phyloP scores from a whole-genome alignment of 64 coral and sea anemone genomes.

The Stichodactyla mertensii region DNA sequence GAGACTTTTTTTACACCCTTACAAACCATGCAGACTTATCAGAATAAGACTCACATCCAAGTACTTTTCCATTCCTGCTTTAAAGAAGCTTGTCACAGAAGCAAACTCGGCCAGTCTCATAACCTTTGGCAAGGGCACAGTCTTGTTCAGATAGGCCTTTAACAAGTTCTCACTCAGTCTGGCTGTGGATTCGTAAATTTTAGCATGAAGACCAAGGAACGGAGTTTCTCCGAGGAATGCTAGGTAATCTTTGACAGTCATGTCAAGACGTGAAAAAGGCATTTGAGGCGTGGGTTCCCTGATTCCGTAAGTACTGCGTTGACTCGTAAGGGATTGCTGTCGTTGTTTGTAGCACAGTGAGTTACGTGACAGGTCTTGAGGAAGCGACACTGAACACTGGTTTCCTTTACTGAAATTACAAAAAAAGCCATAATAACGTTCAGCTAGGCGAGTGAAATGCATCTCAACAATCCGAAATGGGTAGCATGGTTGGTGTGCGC shows the following conservation, averaged over 20 bases:
- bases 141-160: background rate
- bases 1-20: background rate
- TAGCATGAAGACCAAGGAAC: background rate
- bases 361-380: background rate
- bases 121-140: background rate
- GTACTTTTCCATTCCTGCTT: conserved; percentile 4
- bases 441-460: too few species aligned
- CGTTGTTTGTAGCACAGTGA: background rate
- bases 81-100: background rate
- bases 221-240: background rate
- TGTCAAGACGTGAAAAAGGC: background rate
- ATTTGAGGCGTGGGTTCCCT: background rate
- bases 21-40: background rate
- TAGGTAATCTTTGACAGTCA: background rate
- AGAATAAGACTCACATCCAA: background rate
- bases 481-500: too few species aligned
- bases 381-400: background rate
- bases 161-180: background rate
- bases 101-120: background rate
- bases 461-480: too few species aligned
- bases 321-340: background rate
- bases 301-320: background rate
- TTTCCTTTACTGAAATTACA: background rate
- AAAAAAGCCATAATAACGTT: too few species aligned
- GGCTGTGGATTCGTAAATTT: background rate